These are phyloP conservation scores for Ectropis grisescens DNA, from an alignment of 1,140 invertebrate species.

Conservation along the genomic window DNA sequence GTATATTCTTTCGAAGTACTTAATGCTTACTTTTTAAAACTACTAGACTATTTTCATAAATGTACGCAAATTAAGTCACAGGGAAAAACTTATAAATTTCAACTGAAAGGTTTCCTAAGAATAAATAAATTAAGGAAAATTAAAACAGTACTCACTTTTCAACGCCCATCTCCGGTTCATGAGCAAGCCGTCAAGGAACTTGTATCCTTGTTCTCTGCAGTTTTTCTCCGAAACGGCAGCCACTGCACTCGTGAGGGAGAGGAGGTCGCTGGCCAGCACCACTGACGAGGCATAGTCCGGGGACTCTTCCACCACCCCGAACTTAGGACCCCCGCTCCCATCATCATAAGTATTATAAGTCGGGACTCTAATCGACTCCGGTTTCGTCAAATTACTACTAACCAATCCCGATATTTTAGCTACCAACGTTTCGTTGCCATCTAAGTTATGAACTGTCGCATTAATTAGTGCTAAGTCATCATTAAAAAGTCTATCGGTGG, in stretches of 20 bases:
- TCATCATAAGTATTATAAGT: conserved; percentile 35
- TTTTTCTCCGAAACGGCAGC: conserved; percentile 44
- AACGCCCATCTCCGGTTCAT: conserved; percentile 70
- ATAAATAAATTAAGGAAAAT: too few relatives aligned
- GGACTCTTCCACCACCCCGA: conserved; percentile 38
- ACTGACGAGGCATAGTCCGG: conserved; percentile 61
- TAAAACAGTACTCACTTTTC: conserved; percentile 57
- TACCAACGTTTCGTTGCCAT: conserved; percentile 32
- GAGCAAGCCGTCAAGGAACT: conserved; percentile 59
- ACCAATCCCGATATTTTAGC: conserved; percentile 26
- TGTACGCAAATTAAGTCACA: too few relatives aligned
- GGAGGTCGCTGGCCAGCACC: conserved; percentile 47
- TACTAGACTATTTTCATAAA: too few relatives aligned
- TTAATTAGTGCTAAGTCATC: conserved; percentile 25
- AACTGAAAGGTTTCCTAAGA: too few relatives aligned
- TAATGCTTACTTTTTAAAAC: too few relatives aligned
- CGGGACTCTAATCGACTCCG: conserved; percentile 4
- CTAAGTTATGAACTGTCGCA: conserved; percentile 28
- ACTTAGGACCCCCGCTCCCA: conserved; percentile 15
- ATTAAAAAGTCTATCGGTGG: conserved; percentile 22
- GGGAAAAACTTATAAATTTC: too few relatives aligned
- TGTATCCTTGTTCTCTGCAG: conserved; percentile 65
- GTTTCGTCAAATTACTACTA: conserved; percentile 10
- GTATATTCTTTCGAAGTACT: too few relatives aligned
- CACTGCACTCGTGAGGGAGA: conserved; percentile 54